Evolutionary conservation across 2,113 vertebrate species (phyloP), one percentile per base, ranked within the genome.

Genomic region (Indicator indicator): DNA sequence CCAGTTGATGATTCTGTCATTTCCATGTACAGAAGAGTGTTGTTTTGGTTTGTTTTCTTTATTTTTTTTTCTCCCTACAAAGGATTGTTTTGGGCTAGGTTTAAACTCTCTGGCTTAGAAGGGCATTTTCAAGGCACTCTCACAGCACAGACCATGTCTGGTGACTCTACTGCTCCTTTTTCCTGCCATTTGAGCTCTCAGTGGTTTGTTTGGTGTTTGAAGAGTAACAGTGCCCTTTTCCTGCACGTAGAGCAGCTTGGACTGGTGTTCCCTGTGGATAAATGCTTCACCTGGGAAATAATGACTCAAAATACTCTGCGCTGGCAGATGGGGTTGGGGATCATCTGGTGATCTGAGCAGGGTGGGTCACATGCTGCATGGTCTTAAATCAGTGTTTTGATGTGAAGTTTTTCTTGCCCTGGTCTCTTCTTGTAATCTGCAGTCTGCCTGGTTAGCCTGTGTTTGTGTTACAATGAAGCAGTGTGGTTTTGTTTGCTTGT

Each of bases 241-340:
- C 58, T 82, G 42, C 0, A 0, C 3, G 13, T 24, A 2, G 0
- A 0, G 92, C 73, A 86, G 87, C 85, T 89, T 79, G 88, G 74
- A 19, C 16, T 32, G 26, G 42, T 21, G 69, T 18, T 88, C 60
- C 80, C 83, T 19, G 46, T 23, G 83, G 65, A 15, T 54, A 74
- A 70, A 69, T 15, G 44, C 26, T 77, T 70, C 89, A 92, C 83
- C 52, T 88, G 86, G 91, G 89, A 80, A 86, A 90, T 77, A 62
- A 75, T 2, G 19, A 55, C 76, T 82, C 19, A 17, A 11, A 83
- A 65, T 13, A 6, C 68, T 91, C 67, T 27, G 71, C 20, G 76
- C 64, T 92, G 93, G 72, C 94, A 96, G 91, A 92, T 90, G 91
- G 93, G 85, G 60, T 18, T 65, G 76, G 69, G 79, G 86, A 83